A percentile compares a stretch with the other conserved stretches of the same genome.
phyloP scores from a whole-genome alignment of 2,888 invertebrate species.

The Aspidiotus destructor region DNA sequence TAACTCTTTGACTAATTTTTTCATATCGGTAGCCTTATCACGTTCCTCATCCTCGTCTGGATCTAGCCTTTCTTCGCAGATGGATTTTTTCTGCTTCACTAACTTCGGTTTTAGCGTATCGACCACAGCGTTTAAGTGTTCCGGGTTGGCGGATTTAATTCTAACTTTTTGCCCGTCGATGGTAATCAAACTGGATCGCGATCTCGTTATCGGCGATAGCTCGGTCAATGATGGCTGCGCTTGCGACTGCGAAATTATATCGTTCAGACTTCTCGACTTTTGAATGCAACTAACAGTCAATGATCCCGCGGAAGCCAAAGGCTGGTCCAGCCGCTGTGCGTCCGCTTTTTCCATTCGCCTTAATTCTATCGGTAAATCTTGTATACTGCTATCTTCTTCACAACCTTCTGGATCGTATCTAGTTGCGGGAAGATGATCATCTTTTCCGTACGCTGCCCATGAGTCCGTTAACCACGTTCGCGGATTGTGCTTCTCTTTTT shows the following conservation, averaged over 20 bases:
- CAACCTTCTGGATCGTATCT: conserved; percentile 50
- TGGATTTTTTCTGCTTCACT: conserved; percentile 77
- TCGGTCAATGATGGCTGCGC: conserved; percentile 46
- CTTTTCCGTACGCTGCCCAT: conserved; percentile 52
- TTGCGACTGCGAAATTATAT: conserved; percentile 56
- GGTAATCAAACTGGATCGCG: conserved; percentile 65
- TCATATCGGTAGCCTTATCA: conserved; percentile 52
- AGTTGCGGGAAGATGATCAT: conserved; percentile 42
- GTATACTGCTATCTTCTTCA: conserved; percentile 44
- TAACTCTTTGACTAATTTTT: conserved; percentile 53
- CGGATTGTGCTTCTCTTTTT: conserved; percentile 49
- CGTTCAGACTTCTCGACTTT: conserved; percentile 74
- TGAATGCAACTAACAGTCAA: conserved; percentile 39
- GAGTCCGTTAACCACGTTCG: conserved; percentile 72
- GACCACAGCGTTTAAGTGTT: conserved; percentile 20
- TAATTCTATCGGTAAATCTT: conserved; percentile 79
- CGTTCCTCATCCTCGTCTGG: conserved; percentile 40
- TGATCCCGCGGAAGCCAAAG: conserved; percentile 36
- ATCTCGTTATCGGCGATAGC: conserved; percentile 56
- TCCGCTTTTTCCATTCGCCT: conserved; percentile 56
- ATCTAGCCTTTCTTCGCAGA: conserved; percentile 54
- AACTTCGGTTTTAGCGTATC: conserved; percentile 52
- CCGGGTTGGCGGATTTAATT: conserved; percentile 27
- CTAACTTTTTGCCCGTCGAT: conserved; percentile 40
- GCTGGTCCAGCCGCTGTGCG: conserved; percentile 25